Conservation (phyloP, 2,797 vertebrate genomes). For the Bovichtus variegatus region DNA sequence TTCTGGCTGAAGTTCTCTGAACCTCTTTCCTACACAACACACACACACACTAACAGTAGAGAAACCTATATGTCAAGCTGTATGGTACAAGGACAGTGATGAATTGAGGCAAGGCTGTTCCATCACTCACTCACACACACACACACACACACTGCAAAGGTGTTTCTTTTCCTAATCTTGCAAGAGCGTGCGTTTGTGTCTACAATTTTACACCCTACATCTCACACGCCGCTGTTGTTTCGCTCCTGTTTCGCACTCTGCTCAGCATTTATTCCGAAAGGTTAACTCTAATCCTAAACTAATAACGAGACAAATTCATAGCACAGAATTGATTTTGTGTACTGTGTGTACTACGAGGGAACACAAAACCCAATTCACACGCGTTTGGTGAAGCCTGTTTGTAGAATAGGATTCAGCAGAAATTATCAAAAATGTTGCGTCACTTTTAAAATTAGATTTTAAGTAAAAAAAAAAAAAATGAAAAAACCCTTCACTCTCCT, state of each 20-base stretch:
- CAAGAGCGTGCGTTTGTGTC: conserved; percentile 11
- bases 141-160: conserved; percentile 19
- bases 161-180: conserved; percentile 51
- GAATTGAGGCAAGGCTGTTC: conserved; percentile 42
- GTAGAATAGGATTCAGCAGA: not conserved
- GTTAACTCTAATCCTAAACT: conserved; percentile 46
- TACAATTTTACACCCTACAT: not conserved
- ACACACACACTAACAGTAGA: not conserved
- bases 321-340: conserved; percentile 5
- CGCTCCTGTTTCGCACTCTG: conserved; percentile 8
- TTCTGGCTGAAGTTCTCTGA: conserved; percentile 30
- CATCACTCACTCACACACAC: conserved; percentile 42
- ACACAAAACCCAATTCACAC: not conserved
- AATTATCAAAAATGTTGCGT: not conserved
- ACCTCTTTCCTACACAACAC: conserved; percentile 11
- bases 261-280: conserved; percentile 30
- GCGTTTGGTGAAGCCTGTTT: not conserved
- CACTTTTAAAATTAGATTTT: not conserved
- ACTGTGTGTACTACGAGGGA: not conserved
- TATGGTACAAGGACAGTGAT: conserved; percentile 33
- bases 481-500: not conserved
- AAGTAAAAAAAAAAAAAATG: not conserved
- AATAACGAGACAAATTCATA: conserved; percentile 15
- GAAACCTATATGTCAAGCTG: conserved; percentile 18
- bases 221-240: conserved; percentile 31